Conservation (phyloP, 2,797 vertebrate genomes). For the Gobionotothen gibberifrons region DNA sequence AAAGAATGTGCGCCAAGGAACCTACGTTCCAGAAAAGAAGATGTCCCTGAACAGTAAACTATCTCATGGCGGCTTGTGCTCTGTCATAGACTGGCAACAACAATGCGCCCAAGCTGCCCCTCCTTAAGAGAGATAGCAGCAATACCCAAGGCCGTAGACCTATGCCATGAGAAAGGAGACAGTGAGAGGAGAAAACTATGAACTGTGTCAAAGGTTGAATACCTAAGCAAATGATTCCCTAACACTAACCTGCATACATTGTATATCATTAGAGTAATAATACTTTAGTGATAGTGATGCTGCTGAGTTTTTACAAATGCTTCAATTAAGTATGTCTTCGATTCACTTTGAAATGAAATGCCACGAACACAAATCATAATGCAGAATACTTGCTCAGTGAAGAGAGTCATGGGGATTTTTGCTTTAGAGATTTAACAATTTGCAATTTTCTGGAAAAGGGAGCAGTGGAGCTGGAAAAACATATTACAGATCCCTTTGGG, state of each 20-base stretch:
- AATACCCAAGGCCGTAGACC: too few species aligned
- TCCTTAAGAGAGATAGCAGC: too few species aligned
- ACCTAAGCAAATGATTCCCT: too few species aligned
- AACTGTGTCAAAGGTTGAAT: too few species aligned
- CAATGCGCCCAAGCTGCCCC: too few species aligned
- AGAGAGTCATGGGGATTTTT: conserved; percentile 22
- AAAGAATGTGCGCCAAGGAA: too few species aligned
- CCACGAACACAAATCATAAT: neutral
- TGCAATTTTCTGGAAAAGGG: conserved; percentile 16
- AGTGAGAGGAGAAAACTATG: too few species aligned
- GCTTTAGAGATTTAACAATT: conserved; percentile 34
- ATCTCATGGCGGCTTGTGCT: too few species aligned
- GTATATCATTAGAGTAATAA: neutral
- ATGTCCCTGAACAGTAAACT: too few species aligned
- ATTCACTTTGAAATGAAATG: conserved; percentile 7
- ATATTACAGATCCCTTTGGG: conserved; percentile 12
- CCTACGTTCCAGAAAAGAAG: too few species aligned
- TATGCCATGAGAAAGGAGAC: too few species aligned
- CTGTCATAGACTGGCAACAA: too few species aligned
- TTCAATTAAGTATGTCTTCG: neutral
- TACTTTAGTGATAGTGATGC: neutral
- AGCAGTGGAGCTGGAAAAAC: conserved; percentile 24
- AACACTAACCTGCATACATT: neutral
- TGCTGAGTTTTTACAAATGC: neutral
- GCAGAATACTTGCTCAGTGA: neutral